These are phyloP conservation scores for Tipula confusa DNA, from an alignment of 2,888 invertebrate genomes.

Conservation along the genomic window DNA sequence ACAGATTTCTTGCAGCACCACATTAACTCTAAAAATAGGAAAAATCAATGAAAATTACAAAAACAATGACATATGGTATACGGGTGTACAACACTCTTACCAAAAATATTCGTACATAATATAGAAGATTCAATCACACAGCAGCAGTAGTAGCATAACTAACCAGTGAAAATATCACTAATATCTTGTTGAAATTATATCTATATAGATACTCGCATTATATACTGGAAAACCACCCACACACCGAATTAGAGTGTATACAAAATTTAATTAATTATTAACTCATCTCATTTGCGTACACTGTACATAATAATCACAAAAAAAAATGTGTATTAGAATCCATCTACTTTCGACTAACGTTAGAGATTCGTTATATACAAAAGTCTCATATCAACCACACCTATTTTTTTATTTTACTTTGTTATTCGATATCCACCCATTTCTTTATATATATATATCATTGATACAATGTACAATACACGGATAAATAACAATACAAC, in stretches of 20 bases:
- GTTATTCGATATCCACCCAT: constrained; percentile 20
- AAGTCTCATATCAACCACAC: constrained; percentile 29
- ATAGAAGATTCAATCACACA: neutral
- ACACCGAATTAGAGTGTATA: neutral
- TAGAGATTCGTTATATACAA: neutral
- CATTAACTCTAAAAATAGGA: neutral
- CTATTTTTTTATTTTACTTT: constrained; percentile 25
- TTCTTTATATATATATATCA: constrained; percentile 12
- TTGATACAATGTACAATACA: neutral
- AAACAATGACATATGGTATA: no score
- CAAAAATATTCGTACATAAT: neutral
- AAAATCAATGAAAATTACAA: neutral
- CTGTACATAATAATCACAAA: neutral
- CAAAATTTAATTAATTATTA: constrained; percentile 6
- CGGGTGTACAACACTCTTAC: neutral
- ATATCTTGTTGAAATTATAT: constrained; percentile 1
- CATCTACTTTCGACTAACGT: neutral
- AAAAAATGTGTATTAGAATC: neutral
- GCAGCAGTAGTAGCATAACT: neutral
- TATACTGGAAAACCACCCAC: neutral
- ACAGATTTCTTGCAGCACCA: neutral
- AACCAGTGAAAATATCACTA: neutral
- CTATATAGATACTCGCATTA: neutral
- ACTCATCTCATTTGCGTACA: neutral
- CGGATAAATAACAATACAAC: neutral